A percentile compares a stretch with the other conserved stretches of the same genome.
Conservation (phyloP, 2,113 vertebrate species). For the Amblyopsis rosae region DNA sequence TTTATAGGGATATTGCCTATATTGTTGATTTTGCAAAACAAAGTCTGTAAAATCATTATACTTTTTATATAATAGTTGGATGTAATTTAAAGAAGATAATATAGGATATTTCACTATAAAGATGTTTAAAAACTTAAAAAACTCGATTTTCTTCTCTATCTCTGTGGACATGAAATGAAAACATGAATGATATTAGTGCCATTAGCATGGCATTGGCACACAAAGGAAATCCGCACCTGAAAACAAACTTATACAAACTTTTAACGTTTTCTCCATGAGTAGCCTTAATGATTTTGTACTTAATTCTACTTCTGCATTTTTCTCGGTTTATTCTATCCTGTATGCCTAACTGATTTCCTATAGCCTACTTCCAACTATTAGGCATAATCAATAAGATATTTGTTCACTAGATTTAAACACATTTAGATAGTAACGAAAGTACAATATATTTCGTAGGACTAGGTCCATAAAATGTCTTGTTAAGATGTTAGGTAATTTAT, state of each 20-base stretch:
- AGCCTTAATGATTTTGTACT: too few species aligned
- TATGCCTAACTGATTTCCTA: neutral
- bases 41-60: too few species aligned
- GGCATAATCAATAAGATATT: neutral
- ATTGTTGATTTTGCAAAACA: too few species aligned
- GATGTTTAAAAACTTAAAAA: too few species aligned
- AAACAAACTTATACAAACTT: too few species aligned
- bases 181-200: slow-evolving; percentile 16
- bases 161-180: slow-evolving; percentile 22
- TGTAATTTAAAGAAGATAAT: too few species aligned
- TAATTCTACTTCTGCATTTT: neutral
- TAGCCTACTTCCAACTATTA: neutral
- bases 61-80: too few species aligned
- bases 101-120: too few species aligned
- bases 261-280: too few species aligned
- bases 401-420: neutral
- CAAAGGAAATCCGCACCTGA: slow-evolving; percentile 33
- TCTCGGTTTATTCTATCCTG: neutral
- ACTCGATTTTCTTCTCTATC: neutral
- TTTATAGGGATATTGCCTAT: too few species aligned
- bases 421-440: slow-evolving; percentile 13
- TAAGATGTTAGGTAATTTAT: neutral
- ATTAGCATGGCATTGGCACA: slow-evolving; percentile 25
- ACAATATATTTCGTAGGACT: neutral
- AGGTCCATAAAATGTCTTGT: neutral